Percentiles rank a stretch among this genome's conserved stretches.
Conservation (phyloP, 2,797 vertebrate species). For the Botia almorhae region DNA sequence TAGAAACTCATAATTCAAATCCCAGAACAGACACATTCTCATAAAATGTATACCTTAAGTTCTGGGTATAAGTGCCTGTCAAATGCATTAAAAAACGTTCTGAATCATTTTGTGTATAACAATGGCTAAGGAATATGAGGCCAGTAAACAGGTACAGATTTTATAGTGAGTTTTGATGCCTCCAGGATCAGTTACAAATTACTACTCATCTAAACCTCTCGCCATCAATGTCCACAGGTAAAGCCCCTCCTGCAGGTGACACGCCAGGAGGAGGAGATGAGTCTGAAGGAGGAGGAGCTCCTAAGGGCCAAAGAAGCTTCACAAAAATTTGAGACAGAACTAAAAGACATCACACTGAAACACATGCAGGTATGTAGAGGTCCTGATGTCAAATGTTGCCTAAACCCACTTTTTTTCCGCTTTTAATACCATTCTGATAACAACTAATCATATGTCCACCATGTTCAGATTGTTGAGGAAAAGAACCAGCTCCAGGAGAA, state of each 20-base stretch:
- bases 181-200: background rate
- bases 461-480: constrained; percentile 84
- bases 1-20: too few species aligned
- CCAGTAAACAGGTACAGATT: too few species aligned
- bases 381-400: background rate
- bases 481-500: constrained; percentile 86
- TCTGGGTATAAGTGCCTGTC: too few species aligned
- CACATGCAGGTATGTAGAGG: constrained; percentile 83
- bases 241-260: constrained; percentile 97
- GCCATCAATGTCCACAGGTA: constrained; percentile 77
- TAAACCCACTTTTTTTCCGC: background rate
- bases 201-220: constrained; percentile 20
- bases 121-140: too few species aligned
- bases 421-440: background rate
- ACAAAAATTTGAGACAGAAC: constrained; percentile 82
- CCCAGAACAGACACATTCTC: too few species aligned
- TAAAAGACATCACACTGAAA: constrained; percentile 88
- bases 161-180: too few species aligned
- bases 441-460: background rate
- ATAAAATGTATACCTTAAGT: too few species aligned
- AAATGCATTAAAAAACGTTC: too few species aligned
- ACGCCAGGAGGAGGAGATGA: constrained; percentile 96
- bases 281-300: constrained; percentile 93
- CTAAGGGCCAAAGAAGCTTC: constrained; percentile 83
- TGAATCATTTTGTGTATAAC: too few species aligned